Evolutionary conservation across 1,140 invertebrate genomes (phyloP), one percentile per base, ranked within the genome.

Genomic region (Drosophila micromelanica): DNA sequence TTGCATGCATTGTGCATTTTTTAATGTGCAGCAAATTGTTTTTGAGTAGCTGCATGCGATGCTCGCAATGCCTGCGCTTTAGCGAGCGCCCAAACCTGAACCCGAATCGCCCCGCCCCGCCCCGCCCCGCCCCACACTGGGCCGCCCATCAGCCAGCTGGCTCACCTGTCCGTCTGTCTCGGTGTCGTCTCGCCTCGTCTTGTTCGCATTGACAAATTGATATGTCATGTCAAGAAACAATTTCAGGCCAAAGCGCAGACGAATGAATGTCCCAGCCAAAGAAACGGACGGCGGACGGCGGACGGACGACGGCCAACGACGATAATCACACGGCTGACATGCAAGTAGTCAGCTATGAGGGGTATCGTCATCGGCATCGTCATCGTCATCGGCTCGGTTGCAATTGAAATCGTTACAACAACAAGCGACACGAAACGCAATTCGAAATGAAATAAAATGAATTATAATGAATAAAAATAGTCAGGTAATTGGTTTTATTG

Each of bases 351-450:
- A 51, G 57, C 57, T 32, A 70, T 62, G 54, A 35, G 32, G 32
- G 32, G 51, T 17, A 59, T 30, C 46, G 37, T 13, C 32, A 32
- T 65, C 52, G 30, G 27, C 52, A 5, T 48, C 23, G 45, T 1
- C 45, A 15, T 54, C 51, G 20, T 51, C 48, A 9, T 64, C 15
- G 27, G 9, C 27, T 62, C 54, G 57, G 49, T 52, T 68, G 73
- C 82, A 87, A 87, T 87, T 87, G 82, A 87, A 85, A 87, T 89
- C 82, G 87, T 87, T 87, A 78, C 82, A 87, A 87, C 82, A 79
- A 87, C 75, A 73, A 81, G 77, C 82, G 82, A 81, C 82, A 87
- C 96, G 92, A 89, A 89, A 87, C 79, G 84, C 84, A 87, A 84
- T 80, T 73, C 79, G 73, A 84, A 87, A 87, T 87, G 82, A 78